These are phyloP conservation scores for Poliocrania exsul DNA, from an alignment of 2,797 vertebrate genomes.

Conservation along the genomic window DNA sequence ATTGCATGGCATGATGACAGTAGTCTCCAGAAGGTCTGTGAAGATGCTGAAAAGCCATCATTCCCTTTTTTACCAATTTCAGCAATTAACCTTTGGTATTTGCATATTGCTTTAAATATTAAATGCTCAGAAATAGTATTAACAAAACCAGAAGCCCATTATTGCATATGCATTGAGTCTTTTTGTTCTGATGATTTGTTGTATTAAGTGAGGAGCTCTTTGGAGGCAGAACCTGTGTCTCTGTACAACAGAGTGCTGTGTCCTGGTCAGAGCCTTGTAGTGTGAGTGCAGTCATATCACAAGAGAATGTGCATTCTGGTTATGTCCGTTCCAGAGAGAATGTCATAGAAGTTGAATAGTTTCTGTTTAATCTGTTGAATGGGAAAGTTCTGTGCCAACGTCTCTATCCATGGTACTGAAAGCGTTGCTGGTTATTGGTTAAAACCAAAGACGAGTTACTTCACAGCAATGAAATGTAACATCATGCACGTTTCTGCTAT, in stretches of 20 bases:
- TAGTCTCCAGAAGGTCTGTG: not conserved
- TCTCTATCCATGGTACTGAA: not conserved
- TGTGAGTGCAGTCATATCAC: not conserved
- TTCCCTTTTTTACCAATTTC: not conserved
- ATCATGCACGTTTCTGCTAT: not conserved
- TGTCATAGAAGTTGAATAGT: not conserved
- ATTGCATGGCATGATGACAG: not conserved
- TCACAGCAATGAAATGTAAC: not conserved
- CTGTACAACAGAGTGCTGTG: not conserved
- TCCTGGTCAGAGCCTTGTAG: not conserved
- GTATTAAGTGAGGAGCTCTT: not conserved
- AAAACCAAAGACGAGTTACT: not conserved
- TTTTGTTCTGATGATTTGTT: not conserved
- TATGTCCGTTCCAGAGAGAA: not conserved
- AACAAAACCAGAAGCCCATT: not conserved
- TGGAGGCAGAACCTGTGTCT: not conserved
- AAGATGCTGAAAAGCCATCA: not conserved
- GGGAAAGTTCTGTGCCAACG: not conserved
- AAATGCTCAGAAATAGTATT: not conserved
- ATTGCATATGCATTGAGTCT: not conserved
- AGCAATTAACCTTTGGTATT: not conserved
- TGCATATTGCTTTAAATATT: not conserved
- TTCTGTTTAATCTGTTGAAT: not conserved
- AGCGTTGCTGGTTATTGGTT: not conserved
- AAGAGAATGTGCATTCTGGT: not conserved